Evolutionary conservation across 2,888 invertebrate species (phyloP).

Genomic region (Callosobruchus maculatus): DNA sequence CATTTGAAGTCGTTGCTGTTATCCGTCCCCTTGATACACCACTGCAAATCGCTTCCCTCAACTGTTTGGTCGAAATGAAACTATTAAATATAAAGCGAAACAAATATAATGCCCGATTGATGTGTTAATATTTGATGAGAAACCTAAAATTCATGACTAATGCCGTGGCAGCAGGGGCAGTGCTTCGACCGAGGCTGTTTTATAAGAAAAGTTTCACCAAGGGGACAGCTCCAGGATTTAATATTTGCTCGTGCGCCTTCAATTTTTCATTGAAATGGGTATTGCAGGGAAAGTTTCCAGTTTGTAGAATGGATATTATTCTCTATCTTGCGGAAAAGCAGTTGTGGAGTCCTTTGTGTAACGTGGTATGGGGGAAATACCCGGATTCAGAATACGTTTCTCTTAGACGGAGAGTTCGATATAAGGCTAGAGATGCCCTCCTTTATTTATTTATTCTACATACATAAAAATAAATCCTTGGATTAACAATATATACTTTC

Average conservation of each 20-base stretch:
- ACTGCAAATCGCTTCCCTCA: not conserved
- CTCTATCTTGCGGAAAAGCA: not conserved
- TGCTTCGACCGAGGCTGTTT: not conserved
- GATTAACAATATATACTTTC: too few relatives aligned
- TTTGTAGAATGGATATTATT: not conserved
- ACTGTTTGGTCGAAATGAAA: slow-evolving; percentile 26
- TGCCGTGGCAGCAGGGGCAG: not conserved
- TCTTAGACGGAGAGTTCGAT: too few relatives aligned
- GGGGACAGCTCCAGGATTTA: not conserved
- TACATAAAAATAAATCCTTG: too few relatives aligned
- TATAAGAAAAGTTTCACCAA: not conserved
- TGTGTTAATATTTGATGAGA: slow-evolving; percentile 36
- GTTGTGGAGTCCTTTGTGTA: not conserved
- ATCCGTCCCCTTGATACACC: not conserved
- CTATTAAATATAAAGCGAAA: slow-evolving; percentile 43
- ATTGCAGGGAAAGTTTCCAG: not conserved
- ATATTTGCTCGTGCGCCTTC: not conserved
- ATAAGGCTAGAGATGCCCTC: too few relatives aligned
- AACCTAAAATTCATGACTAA: not conserved
- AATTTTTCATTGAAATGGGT: slow-evolving; percentile 1
- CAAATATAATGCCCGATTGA: slow-evolving; percentile 41
- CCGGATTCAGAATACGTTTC: too few relatives aligned
- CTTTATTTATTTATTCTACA: too few relatives aligned
- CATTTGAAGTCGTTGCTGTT: not conserved
- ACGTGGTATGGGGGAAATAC: too few relatives aligned